phyloP scores from a whole-genome alignment of 1,140 invertebrate species.

The Conus betulinus region DNA sequence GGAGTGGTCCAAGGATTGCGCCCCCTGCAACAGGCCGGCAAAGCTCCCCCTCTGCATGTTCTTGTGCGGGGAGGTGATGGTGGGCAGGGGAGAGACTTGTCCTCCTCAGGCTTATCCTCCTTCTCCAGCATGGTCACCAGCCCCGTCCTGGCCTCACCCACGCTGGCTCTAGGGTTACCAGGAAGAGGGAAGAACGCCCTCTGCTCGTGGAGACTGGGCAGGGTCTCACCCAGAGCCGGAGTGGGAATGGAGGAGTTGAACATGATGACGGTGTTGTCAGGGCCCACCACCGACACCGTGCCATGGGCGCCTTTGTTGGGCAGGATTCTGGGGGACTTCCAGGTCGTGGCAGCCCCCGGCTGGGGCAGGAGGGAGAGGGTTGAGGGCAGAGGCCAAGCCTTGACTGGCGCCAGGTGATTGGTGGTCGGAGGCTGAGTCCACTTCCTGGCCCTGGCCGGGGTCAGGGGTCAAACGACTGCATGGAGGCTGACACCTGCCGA shows the following conservation, averaged over 20 bases:
- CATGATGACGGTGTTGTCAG: conserved; percentile 37
- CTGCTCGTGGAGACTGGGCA: not conserved
- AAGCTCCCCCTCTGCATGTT: conserved; percentile 20
- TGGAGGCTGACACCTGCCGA: not conserved
- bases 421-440: not conserved
- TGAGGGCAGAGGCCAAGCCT: no score
- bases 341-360: not conserved
- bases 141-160: not conserved
- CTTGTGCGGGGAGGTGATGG: conserved; percentile 5
- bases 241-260: conserved; percentile 5
- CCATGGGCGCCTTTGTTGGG: not conserved
- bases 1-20: not conserved
- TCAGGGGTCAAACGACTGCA: not conserved
- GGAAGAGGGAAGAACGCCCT: not conserved
- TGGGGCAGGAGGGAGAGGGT: no score
- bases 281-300: conserved; percentile 39
- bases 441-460: not conserved
- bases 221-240: not conserved
- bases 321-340: not conserved
- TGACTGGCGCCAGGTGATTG: not conserved
- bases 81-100: not conserved
- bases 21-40: not conserved
- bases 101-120: not conserved
- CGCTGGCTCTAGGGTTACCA: not conserved
- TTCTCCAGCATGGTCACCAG: not conserved